Conservation (phyloP, 2,113 vertebrate genomes). For the Zapornia atra region DNA sequence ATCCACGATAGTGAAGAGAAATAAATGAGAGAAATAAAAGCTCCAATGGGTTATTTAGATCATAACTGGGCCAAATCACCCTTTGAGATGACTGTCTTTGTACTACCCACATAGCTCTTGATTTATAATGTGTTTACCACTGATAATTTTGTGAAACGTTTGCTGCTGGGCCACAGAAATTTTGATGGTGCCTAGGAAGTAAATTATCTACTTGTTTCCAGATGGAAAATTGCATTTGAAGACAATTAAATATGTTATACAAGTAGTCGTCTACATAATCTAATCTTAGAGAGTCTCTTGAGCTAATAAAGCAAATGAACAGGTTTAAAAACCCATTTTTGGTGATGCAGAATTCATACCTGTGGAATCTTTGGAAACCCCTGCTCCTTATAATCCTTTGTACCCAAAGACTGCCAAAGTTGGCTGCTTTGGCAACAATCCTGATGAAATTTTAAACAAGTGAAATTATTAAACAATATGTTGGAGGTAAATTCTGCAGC, state of each 20-base stretch:
- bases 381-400: neutral
- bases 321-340: neutral
- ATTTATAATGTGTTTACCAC: neutral
- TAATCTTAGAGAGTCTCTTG: constrained; percentile 20
- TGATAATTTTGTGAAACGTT: neutral
- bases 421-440: neutral
- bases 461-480: neutral
- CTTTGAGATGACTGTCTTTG: neutral
- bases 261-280: neutral
- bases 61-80: neutral
- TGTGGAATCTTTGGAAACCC: neutral
- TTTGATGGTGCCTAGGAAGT: neutral
- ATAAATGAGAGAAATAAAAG: neutral
- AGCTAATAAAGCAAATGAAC: constrained; percentile 1
- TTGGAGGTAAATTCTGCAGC: neutral
- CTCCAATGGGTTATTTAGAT: neutral
- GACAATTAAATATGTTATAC: neutral
- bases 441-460: neutral
- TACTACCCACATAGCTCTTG: neutral
- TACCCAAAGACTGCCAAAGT: neutral
- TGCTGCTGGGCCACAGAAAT: neutral
- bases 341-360: neutral
- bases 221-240: constrained; percentile 38
- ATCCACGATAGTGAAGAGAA: neutral
- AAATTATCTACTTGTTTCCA: constrained; percentile 31